Base-by-base conservation (phyloP, 1,140 invertebrate species). In the Campoletis sonorensis region DNA sequence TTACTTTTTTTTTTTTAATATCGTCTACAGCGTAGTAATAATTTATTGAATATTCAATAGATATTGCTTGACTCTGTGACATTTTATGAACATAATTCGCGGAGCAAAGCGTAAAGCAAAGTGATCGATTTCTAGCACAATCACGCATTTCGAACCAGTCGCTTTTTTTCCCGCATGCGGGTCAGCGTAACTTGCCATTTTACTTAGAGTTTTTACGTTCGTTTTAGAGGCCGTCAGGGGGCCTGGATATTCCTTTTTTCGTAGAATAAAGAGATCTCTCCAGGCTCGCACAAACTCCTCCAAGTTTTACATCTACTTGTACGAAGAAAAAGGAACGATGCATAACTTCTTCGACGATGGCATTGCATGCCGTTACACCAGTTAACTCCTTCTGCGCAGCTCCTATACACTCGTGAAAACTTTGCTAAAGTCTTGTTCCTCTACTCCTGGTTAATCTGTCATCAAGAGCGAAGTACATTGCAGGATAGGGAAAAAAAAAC, bases 311-410 rank as follows among this genome's bases (percentile, higher is more conserved):
- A 23, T 64, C 23, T 23, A 64, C 61, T 26, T 26, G 61, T 64
- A 64, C 61, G 61, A 26, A 26, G 61, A 3, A 26, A 26, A 26
- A 21, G 61, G n/a, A 64, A 64, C 61, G 61, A 64, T 64, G 61
- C 61, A 64, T 64, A 64, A 64, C 61, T 23, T 23, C 61, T 64
- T 64, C 21, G 61, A 64, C 21, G 61, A 64, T 54, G 51, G n/a
- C 61, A 64, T 64, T 64, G 61, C 61, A 64, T 64, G 11, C 61
- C 61, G 23, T 64, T 64, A 64, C 21, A 64, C 61, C 61, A 27
- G 61, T 64, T 26, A 26, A 64, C 61, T 64, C 61, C 61, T 23
- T 64, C 23, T 23, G n/a, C 61, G 61, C 27, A 13, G 3, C 23
- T 64, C 23, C 21, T 23, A 15, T 23, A 15, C 15, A 26, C 61